phyloP scores from a whole-genome alignment of 2,113 vertebrate genomes.

The Bos taurus region DNA sequence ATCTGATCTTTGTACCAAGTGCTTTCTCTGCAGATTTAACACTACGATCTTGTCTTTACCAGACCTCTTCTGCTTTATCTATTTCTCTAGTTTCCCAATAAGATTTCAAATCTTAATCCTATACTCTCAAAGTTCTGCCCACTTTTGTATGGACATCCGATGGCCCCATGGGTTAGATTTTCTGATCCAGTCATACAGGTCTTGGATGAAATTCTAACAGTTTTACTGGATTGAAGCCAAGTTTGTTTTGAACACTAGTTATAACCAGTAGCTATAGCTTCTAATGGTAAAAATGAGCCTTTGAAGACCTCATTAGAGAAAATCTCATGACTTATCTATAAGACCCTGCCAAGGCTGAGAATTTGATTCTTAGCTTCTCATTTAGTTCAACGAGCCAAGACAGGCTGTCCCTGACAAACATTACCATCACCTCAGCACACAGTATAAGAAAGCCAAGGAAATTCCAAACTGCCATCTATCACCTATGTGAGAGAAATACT shows the following conservation, averaged over 20 bases:
- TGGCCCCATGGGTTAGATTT: not conserved
- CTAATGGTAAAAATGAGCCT: constrained; percentile 26
- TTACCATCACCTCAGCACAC: constrained; percentile 29
- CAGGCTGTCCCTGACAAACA: not conserved
- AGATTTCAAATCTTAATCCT: constrained; percentile 45
- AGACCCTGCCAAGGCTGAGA: not conserved
- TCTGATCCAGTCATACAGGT: not conserved
- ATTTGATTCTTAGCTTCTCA: constrained; percentile 24
- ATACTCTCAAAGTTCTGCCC: not conserved
- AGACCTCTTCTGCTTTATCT: constrained; percentile 15
- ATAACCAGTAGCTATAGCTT: constrained; percentile 17
- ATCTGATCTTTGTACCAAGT: not conserved
- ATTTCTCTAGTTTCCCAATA: not conserved
- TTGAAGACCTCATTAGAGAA: constrained; percentile 37
- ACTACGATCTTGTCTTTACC: constrained; percentile 11
- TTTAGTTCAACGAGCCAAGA: constrained; percentile 44
- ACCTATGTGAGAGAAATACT: constrained; percentile 53
- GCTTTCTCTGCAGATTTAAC: constrained; percentile 18
- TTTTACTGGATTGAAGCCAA: not conserved
- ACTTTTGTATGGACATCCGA: not conserved
- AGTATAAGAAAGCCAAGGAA: constrained; percentile 21
- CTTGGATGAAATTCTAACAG: constrained; percentile 31
- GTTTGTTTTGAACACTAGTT: constrained; percentile 21
- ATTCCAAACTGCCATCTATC: constrained; percentile 53
- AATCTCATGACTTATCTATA: not conserved